Percentiles rank a stretch among this genome's conserved stretches.
Conservation (phyloP, 2,113 vertebrate genomes). For the Zosterops hypoxanthus region DNA sequence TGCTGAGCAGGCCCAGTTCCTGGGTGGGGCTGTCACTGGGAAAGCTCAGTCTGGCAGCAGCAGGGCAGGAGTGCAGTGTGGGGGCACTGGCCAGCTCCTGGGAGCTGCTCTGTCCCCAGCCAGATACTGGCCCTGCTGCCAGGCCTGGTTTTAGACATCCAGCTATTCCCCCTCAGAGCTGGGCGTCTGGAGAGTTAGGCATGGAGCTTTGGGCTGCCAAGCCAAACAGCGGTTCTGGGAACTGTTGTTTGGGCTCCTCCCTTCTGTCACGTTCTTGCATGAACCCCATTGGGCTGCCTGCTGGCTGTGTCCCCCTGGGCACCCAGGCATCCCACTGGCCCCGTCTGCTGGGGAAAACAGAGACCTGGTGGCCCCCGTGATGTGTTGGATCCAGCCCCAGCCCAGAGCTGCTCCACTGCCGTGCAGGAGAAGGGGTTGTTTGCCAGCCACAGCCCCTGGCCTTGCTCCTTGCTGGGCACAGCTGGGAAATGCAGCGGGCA, state of each 20-base stretch:
- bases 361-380: background rate
- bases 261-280: background rate
- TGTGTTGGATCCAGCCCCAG: background rate
- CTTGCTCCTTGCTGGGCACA: accelerated
- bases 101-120: background rate
- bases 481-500: background rate
- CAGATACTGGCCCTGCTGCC: background rate
- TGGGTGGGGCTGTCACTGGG: background rate
- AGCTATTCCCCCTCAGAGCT: background rate
- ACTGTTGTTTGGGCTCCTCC: accelerated
- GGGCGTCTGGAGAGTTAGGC: background rate
- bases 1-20: background rate
- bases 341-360: background rate
- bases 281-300: accelerated
- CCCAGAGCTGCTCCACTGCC: background rate
- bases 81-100: background rate
- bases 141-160: background rate
- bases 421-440: accelerated
- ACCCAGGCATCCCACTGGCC: accelerated
- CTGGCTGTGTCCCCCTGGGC: background rate
- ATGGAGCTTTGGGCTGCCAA: background rate
- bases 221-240: constrained; percentile 8
- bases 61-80: background rate
- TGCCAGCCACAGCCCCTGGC: accelerated
- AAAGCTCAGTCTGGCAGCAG: background rate